Base-by-base conservation (phyloP, 2,888 invertebrate species). In the Yponomeuta cagnagella region DNA sequence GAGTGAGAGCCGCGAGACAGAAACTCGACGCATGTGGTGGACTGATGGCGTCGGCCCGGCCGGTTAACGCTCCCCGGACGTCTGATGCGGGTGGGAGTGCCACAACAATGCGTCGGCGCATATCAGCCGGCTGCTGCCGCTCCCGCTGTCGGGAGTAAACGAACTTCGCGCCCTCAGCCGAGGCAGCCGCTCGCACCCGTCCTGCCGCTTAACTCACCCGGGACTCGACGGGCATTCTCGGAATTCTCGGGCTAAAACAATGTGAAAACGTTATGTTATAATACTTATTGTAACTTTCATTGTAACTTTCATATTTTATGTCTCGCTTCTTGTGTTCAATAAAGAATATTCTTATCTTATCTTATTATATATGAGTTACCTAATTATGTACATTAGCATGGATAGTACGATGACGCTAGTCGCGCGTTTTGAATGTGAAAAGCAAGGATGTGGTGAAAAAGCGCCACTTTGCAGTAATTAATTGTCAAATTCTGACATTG, bases 61-160 rank as follows among this genome's bases (percentile, higher is more conserved):
- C 85, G 84, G 86, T 84, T 86, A 88, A 85, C 88, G 85, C 85
- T 83, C 84, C 78, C 80, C 80, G 75, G 77, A 74, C 77, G 79
- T 79, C 76, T 75, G 80, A 77, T 78, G 77, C 80, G 78, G 78
- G 76, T 80, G 79, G 81, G 69, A 69, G 69, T 80, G 79, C 77
- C 43, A 77, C 75, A 74, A 77, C 74, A 74, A 77, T 80, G 81
- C 80, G 82, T 76, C 78, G 77, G 78, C 80, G 82, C 86, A 84
- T 83, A 76, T 79, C 80, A 79, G 74, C 77, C 75, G 75, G 74
- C 73, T 75, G 77, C 76, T 77, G 77, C 74, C 77, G 76, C 78
- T 67, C 67, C n/a, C 15, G 67, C 68, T 31, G 65, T 43, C 33
- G 33, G 37, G 64, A 33, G 69, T 71, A 69, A 71, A 71, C 71